phyloP scores from a whole-genome alignment of 2,797 vertebrate genomes.

The Pelochelys cantorii region DNA sequence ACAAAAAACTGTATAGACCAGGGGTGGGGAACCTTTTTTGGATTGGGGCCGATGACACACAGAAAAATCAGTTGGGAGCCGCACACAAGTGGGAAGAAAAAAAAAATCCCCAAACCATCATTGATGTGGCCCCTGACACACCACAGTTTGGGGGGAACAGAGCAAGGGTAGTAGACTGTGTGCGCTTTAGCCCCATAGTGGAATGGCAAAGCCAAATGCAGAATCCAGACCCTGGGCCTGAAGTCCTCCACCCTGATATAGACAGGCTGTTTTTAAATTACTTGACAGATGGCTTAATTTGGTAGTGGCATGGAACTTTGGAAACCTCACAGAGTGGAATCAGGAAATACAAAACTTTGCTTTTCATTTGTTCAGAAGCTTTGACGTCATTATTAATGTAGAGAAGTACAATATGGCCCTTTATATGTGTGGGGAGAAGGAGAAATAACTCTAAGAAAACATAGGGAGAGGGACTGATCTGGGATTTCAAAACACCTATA shows the following conservation, averaged over 20 bases:
- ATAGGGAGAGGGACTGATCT: constrained; percentile 45
- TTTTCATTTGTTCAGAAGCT: background rate
- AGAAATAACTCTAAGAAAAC: constrained; percentile 55
- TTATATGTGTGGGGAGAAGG: constrained; percentile 51
- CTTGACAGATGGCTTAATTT: constrained; percentile 21
- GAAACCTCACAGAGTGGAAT: background rate
- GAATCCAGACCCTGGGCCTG: too few relatives aligned
- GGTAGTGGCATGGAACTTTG: background rate
- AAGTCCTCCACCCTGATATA: rapidly evolving
- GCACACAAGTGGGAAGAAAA: too few relatives aligned
- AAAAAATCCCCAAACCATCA: too few relatives aligned
- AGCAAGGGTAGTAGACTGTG: too few relatives aligned
- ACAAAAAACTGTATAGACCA: constrained; percentile 2
- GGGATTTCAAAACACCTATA: constrained; percentile 39
- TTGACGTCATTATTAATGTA: background rate
- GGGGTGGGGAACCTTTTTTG: too few relatives aligned
- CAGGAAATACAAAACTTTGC: background rate
- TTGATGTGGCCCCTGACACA: too few relatives aligned
- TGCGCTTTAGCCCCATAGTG: too few relatives aligned
- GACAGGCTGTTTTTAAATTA: background rate
- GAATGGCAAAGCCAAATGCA: too few relatives aligned
- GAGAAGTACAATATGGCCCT: constrained; percentile 10
- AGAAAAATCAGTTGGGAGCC: too few relatives aligned
- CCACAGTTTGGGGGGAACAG: too few relatives aligned
- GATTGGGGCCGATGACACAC: too few relatives aligned